phyloP scores from a whole-genome alignment of 2,888 invertebrate species.

The Hoplodrina blanda region DNA sequence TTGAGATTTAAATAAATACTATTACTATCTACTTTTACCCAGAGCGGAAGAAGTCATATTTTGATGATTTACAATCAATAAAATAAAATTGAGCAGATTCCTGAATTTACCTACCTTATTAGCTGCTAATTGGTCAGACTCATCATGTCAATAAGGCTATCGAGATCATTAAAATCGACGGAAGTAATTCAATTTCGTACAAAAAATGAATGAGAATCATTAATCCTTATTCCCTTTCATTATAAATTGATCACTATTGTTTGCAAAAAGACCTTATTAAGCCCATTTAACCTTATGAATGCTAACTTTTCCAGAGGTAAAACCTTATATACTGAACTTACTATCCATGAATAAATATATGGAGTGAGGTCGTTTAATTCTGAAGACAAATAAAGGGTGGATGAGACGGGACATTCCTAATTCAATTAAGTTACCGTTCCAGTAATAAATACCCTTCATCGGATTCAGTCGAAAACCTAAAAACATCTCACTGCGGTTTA shows the following conservation, averaged over 20 bases:
- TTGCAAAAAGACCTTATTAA: background rate
- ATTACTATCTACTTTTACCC: too few relatives aligned
- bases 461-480: background rate
- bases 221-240: background rate
- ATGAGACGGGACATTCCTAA: slow-evolving; percentile 8
- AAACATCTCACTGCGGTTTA: slow-evolving; percentile 5
- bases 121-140: background rate
- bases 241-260: background rate
- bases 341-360: slow-evolving; percentile 1
- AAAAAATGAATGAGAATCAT: background rate
- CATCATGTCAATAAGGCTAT: background rate
- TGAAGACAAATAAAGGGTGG: slow-evolving; percentile 30
- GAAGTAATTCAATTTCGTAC: background rate
- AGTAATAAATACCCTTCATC: slow-evolving; percentile 5
- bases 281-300: background rate
- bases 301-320: background rate
- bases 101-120: too few relatives aligned
- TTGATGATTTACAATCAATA: too few relatives aligned
- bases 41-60: too few relatives aligned
- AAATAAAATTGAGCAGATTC: too few relatives aligned
- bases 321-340: background rate
- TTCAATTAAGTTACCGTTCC: slow-evolving; percentile 18
- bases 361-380: slow-evolving; percentile 10
- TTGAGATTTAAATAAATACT: background rate
- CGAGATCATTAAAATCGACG: background rate